Evolutionary conservation across 2,797 vertebrate species (phyloP).

Genomic region (Enteromius mattozi): DNA sequence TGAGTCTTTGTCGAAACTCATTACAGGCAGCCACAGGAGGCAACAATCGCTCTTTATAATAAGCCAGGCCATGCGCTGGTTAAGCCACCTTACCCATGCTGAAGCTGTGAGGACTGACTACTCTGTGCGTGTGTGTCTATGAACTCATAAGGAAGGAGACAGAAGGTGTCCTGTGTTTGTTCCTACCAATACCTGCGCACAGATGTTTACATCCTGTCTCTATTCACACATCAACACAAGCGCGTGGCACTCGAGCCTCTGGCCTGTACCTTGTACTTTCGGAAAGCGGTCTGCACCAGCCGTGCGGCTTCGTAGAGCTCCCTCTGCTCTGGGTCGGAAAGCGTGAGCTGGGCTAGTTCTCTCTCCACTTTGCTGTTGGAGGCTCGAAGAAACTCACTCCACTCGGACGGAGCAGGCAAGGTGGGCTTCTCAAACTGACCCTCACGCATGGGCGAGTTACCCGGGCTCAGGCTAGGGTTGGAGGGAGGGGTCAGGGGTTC

Average conservation of each 20-base stretch:
- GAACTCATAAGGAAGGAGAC: slow-evolving; percentile 53
- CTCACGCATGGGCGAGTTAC: slow-evolving; percentile 87
- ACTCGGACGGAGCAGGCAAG: slow-evolving; percentile 92
- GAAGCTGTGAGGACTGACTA: slow-evolving; percentile 75
- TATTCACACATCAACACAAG: slow-evolving; percentile 40
- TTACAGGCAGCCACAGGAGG: slow-evolving; percentile 66
- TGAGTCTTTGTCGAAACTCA: slow-evolving; percentile 71
- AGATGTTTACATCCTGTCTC: slow-evolving; percentile 38
- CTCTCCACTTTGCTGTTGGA: slow-evolving; percentile 97
- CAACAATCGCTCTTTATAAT: slow-evolving; percentile 75
- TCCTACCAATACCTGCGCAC: slow-evolving; percentile 21
- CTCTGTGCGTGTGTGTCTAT: slow-evolving; percentile 54
- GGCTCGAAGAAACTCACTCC: slow-evolving; percentile 96
- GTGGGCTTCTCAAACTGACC: slow-evolving; percentile 87
- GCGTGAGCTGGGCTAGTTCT: slow-evolving; percentile 96
- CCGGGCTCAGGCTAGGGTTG: slow-evolving; percentile 93
- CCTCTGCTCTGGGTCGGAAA: slow-evolving; percentile 97
- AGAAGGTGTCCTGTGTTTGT: neutral
- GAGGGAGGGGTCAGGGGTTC: slow-evolving; percentile 92
- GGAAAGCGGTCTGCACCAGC: slow-evolving; percentile 98
- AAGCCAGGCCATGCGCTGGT: slow-evolving; percentile 84
- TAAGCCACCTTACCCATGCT: slow-evolving; percentile 80
- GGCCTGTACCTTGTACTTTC: slow-evolving; percentile 94
- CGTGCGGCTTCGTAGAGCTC: slow-evolving; percentile 98
- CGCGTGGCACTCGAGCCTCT: slow-evolving; percentile 57